Conservation (phyloP, 1,140 invertebrate species). For the Euwallacea fornicatus region DNA sequence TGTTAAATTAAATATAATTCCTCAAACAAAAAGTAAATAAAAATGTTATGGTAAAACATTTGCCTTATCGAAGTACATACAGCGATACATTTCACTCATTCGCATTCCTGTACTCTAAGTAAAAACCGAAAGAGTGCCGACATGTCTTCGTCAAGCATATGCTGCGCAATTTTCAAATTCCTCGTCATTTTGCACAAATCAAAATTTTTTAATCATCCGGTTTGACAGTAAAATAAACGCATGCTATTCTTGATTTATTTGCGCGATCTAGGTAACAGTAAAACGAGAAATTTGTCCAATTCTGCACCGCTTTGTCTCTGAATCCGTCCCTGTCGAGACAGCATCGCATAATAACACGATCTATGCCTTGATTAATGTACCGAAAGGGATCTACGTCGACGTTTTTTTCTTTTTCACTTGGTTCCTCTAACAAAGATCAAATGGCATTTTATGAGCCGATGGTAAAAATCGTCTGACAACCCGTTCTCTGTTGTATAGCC, state of each 20-base stretch:
- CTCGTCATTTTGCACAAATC: constrained; percentile 25
- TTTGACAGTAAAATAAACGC: constrained; percentile 6
- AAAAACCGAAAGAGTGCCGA: constrained; percentile 10
- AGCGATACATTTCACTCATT: constrained; percentile 1
- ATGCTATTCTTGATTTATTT: constrained; percentile 25
- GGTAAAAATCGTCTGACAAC: constrained; percentile 22
- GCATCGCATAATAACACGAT: constrained; percentile 19
- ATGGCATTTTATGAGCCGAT: constrained; percentile 16
- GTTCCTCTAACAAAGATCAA: constrained; percentile 20
- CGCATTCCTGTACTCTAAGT: neutral
- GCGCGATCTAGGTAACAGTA: constrained; percentile 8
- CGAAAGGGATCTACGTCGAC: constrained; percentile 18
- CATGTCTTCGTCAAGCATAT: neutral
- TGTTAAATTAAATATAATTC: neutral
- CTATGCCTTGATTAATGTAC: constrained; percentile 26
- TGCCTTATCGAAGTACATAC: too few species aligned
- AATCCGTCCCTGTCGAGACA: constrained; percentile 9
- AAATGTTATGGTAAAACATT: too few species aligned
- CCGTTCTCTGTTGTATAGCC: constrained; percentile 20
- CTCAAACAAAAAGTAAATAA: neutral
- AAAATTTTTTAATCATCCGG: constrained; percentile 14
- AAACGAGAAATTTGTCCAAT: neutral
- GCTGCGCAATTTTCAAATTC: constrained; percentile 26
- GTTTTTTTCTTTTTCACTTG: constrained; percentile 10
- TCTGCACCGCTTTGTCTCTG: too few species aligned